These are phyloP conservation scores for Calidris pugnax DNA, from an alignment of 2,113 vertebrate species.

Conservation along the genomic window DNA sequence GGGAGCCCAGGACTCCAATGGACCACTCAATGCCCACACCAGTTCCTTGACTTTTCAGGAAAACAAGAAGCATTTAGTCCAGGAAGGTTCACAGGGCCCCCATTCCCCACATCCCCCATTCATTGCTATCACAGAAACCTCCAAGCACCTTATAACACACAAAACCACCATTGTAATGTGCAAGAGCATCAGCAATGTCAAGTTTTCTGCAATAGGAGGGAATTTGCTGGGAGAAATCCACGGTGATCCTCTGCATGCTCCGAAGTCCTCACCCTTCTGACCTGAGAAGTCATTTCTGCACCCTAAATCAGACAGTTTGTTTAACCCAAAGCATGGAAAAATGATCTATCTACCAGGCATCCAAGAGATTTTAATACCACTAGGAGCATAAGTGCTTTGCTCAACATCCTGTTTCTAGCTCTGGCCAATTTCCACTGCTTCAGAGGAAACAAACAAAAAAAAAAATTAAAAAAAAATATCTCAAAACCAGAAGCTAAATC, in stretches of 20 bases:
- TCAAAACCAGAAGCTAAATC: neutral
- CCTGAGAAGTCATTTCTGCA: neutral
- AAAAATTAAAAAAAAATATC: neutral
- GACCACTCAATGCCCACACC: neutral
- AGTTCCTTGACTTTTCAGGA: neutral
- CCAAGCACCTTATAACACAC: neutral
- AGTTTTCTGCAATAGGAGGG: neutral
- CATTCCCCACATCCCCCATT: rapidly evolving
- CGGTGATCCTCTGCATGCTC: neutral
- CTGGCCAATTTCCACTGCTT: neutral
- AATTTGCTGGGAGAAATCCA: neutral
- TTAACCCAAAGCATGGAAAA: neutral
- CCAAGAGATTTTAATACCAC: neutral
- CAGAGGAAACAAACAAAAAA: neutral
- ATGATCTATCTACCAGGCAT: slow-evolving; percentile 32
- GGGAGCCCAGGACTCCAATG: neutral
- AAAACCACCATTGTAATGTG: neutral
- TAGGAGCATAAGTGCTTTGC: neutral
- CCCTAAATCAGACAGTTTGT: neutral
- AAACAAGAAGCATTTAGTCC: neutral
- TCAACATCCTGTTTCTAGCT: slow-evolving; percentile 20
- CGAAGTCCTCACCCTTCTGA: neutral
- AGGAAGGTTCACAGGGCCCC: neutral
- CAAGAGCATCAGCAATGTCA: neutral
- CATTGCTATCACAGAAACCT: neutral